Percentiles rank a stretch among this genome's conserved stretches.
Evolutionary conservation across 2,888 invertebrate species (phyloP).

Genomic region (Thymelicus sylvestris): DNA sequence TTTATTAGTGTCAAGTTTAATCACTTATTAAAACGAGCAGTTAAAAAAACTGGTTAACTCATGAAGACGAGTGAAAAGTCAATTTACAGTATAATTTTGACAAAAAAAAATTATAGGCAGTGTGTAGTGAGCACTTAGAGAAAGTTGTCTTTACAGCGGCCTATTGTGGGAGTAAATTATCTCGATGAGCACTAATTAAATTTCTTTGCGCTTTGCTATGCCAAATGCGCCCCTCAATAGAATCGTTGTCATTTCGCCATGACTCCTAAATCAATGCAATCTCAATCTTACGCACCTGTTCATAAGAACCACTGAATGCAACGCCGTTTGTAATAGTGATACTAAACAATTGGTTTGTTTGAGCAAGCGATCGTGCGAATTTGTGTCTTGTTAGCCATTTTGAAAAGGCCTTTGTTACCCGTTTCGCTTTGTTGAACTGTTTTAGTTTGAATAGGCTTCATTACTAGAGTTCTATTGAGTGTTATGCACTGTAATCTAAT

Average conservation of each 20-base stretch:
- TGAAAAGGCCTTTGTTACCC: slow-evolving; percentile 34
- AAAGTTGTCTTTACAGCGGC: slow-evolving; percentile 67
- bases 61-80: no score
- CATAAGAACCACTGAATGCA: slow-evolving; percentile 5
- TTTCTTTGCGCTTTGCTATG: slow-evolving; percentile 71
- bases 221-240: slow-evolving; percentile 49
- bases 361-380: slow-evolving; percentile 56
- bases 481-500: slow-evolving; percentile 30
- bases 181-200: slow-evolving; percentile 76
- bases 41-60: no score
- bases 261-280: slow-evolving; percentile 12
- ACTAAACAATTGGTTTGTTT: slow-evolving; percentile 63
- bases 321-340: slow-evolving; percentile 15
- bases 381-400: slow-evolving; percentile 48
- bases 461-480: slow-evolving; percentile 26
- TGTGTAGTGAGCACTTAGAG: slow-evolving; percentile 39
- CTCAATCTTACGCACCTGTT: slow-evolving; percentile 3
- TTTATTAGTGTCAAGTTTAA: no score
- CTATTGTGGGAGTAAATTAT: slow-evolving; percentile 75
- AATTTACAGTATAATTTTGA: no score
- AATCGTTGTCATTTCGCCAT: slow-evolving; percentile 19
- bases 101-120: slow-evolving; percentile 41
- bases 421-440: slow-evolving; percentile 32
- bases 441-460: slow-evolving; percentile 35
- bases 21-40: no score